Conservation (phyloP, 2,888 invertebrate genomes). For the Megaustenia siamemsis region DNA sequence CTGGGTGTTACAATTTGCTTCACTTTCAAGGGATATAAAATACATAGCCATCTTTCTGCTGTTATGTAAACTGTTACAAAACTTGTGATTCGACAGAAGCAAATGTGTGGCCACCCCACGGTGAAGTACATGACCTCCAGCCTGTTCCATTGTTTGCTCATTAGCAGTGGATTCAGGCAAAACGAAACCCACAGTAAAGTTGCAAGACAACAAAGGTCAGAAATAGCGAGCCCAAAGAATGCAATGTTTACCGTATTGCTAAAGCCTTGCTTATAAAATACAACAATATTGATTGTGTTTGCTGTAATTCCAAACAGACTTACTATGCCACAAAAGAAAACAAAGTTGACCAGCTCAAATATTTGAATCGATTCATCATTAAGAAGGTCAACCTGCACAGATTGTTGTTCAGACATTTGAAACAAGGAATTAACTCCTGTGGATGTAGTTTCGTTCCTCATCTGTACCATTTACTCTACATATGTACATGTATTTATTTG, state of each 20-base stretch:
- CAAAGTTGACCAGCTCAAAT: constrained; percentile 27
- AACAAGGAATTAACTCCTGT: too few species aligned
- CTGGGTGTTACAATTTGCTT: neutral
- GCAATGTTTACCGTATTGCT: constrained; percentile 20
- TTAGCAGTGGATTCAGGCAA: constrained; percentile 20
- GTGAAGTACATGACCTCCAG: neutral
- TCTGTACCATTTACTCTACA: too few species aligned
- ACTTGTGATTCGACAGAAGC: neutral
- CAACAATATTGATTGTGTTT: constrained; percentile 24
- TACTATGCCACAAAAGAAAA: neutral
- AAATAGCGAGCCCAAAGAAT: constrained; percentile 32
- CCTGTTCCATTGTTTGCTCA: neutral
- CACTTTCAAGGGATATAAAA: constrained; percentile 11
- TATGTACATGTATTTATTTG: too few species aligned
- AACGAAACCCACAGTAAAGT: constrained; percentile 4
- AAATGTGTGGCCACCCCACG: constrained; percentile 1
- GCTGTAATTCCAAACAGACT: neutral
- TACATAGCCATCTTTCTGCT: neutral
- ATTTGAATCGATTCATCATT: neutral
- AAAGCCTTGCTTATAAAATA: constrained; percentile 44
- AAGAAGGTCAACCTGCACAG: too few species aligned
- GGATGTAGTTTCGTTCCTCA: too few species aligned
- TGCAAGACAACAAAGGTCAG: constrained; percentile 2
- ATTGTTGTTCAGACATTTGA: too few species aligned
- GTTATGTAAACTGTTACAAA: constrained; percentile 24